Percentiles rank a stretch among this genome's conserved stretches.
phyloP scores from a whole-genome alignment of 2,113 vertebrate species.

The Nesogale talazaci region DNA sequence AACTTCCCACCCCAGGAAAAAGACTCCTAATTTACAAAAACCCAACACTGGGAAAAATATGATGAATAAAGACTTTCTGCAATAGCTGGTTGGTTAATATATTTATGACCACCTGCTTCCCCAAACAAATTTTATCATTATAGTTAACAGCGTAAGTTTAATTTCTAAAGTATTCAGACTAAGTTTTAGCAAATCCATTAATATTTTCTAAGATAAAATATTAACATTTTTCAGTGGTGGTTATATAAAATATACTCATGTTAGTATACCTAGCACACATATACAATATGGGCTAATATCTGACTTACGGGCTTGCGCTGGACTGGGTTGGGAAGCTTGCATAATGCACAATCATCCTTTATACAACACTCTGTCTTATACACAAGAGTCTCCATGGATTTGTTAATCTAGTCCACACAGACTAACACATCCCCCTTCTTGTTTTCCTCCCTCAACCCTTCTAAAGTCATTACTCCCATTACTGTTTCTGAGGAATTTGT shows the following conservation, averaged over 20 bases:
- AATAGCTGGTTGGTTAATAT: slow-evolving; percentile 18
- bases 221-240: slow-evolving; percentile 43
- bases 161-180: slow-evolving; percentile 53
- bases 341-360: no score
- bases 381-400: no score
- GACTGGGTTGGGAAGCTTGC: no score
- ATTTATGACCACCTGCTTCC: slow-evolving; percentile 24
- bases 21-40: slow-evolving; percentile 42
- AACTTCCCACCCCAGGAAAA: slow-evolving; percentile 30
- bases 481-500: no score
- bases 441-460: no score
- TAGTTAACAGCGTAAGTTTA: slow-evolving; percentile 55
- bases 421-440: no score
- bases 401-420: no score
- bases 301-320: no score
- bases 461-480: no score
- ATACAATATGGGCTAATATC: background rate
- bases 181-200: slow-evolving; percentile 51
- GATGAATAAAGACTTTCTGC: slow-evolving; percentile 11
- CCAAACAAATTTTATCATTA: background rate
- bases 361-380: no score
- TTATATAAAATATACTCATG: slow-evolving; percentile 33
- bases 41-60: background rate
- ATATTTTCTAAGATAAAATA: slow-evolving; percentile 21
- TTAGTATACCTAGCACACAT: background rate